These are phyloP conservation scores for Syrrhaptes paradoxus DNA, from an alignment of 2,113 vertebrate species.

Conservation along the genomic window DNA sequence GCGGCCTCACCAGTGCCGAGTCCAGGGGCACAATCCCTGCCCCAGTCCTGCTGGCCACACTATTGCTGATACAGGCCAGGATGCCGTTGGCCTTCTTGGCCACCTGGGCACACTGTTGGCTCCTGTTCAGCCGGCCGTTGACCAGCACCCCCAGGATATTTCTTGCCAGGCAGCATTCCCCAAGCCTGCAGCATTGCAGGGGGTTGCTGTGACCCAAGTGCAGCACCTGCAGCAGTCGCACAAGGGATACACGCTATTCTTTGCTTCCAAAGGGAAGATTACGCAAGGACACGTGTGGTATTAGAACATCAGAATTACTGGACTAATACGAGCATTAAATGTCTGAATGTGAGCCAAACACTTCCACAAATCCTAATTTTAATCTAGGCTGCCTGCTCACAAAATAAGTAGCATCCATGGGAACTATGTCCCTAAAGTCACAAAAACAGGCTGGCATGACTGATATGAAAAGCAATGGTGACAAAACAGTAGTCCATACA, in stretches of 20 bases:
- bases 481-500: neutral
- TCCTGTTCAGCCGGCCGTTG: no score
- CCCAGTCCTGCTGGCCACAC: no score
- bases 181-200: no score
- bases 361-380: neutral
- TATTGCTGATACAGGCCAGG: no score
- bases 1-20: no score
- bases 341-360: neutral
- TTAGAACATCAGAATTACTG: neutral
- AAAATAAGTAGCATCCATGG: neutral
- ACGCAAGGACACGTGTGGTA: neutral
- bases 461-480: neutral
- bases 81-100: no score
- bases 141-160: no score
- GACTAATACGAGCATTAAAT: neutral
- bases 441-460: neutral
- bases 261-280: neutral
- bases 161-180: no score
- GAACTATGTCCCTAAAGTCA: neutral
- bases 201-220: no score
- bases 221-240: neutral
- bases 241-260: neutral
- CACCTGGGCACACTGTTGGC: no score
- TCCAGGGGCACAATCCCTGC: no score
- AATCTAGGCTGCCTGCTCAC: neutral